Evolutionary conservation across 2,797 vertebrate species (phyloP).

Genomic region (Aulostomus chinensis): DNA sequence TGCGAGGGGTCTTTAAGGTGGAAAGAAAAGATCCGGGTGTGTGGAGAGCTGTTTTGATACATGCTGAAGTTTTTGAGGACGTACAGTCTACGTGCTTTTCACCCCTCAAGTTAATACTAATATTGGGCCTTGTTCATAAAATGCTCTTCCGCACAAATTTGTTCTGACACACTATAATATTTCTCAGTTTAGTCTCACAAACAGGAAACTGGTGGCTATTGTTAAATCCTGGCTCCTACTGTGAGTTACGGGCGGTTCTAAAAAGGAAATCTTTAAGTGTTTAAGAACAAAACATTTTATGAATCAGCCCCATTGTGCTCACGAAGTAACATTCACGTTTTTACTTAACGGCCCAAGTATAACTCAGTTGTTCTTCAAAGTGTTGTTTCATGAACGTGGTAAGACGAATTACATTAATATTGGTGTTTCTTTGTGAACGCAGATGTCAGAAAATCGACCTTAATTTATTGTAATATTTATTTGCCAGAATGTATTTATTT

Average conservation of each 20-base stretch:
- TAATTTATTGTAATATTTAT: conserved; percentile 58
- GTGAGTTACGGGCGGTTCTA: too few relatives aligned
- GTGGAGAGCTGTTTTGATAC: conserved; percentile 7
- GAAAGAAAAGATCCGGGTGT: not conserved
- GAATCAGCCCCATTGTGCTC: too few relatives aligned
- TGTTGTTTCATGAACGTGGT: conserved; percentile 63
- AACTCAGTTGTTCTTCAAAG: conserved; percentile 32
- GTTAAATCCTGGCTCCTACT: too few relatives aligned
- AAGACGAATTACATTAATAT: conserved; percentile 55
- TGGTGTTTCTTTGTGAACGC: conserved; percentile 63
- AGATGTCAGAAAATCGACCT: conserved; percentile 42
- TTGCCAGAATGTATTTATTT: conserved; percentile 58
- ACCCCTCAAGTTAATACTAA: not conserved
- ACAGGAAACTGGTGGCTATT: too few relatives aligned
- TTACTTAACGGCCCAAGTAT: conserved; percentile 21
- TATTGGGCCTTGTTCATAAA: too few relatives aligned
- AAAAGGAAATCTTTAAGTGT: too few relatives aligned
- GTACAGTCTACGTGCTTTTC: conserved; percentile 9
- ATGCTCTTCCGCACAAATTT: too few relatives aligned
- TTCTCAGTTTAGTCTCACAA: too few relatives aligned
- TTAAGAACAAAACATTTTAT: too few relatives aligned
- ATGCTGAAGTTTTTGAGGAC: conserved; percentile 10
- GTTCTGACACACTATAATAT: too few relatives aligned
- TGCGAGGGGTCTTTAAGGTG: too few relatives aligned
- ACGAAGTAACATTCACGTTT: conserved; percentile 8